These are phyloP conservation scores for Champsocephalus gunnari DNA, from an alignment of 2,797 vertebrate genomes.

Conservation along the genomic window DNA sequence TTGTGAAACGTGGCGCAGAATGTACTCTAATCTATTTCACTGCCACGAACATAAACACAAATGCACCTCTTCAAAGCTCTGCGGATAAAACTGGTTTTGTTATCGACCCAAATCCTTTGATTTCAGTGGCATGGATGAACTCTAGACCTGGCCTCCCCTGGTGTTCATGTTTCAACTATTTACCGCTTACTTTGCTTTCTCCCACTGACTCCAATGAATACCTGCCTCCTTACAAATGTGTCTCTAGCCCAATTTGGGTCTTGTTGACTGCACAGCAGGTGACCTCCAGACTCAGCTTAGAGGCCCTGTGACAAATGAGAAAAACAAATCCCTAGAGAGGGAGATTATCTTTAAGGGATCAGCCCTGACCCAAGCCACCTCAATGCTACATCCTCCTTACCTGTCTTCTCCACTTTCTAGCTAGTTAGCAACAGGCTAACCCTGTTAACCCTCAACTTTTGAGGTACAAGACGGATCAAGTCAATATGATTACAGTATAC, in stretches of 20 bases:
- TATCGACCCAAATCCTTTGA: constrained; percentile 70
- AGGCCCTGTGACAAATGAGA: constrained; percentile 81
- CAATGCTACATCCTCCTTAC: constrained; percentile 59
- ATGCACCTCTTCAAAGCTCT: constrained; percentile 72
- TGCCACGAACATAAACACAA: constrained; percentile 71
- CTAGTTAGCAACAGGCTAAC: constrained; percentile 37
- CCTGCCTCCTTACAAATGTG: constrained; percentile 46
- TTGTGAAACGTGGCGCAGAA: constrained; percentile 65
- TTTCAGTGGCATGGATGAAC: constrained; percentile 76
- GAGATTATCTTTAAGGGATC: constrained; percentile 86
- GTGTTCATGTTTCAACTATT: constrained; percentile 54
- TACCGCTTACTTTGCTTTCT: constrained; percentile 52
- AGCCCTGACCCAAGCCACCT: constrained; percentile 76
- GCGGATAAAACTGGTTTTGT: constrained; percentile 70
- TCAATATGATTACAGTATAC: constrained; percentile 26
- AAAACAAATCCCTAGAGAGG: constrained; percentile 83
- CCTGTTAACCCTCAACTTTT: constrained; percentile 37
- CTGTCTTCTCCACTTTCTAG: constrained; percentile 64
- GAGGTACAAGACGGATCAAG: constrained; percentile 15
- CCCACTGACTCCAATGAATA: constrained; percentile 34
- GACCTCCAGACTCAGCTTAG: constrained; percentile 84
- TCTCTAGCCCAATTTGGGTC: constrained; percentile 48
- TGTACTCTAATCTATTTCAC: constrained; percentile 67
- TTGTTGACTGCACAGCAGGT: constrained; percentile 62
- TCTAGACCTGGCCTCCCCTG: constrained; percentile 61